A percentile compares a stretch with the other conserved stretches of the same genome.
phyloP scores from a whole-genome alignment of 2,888 invertebrate species.

The Pseudococcus longispinus region DNA sequence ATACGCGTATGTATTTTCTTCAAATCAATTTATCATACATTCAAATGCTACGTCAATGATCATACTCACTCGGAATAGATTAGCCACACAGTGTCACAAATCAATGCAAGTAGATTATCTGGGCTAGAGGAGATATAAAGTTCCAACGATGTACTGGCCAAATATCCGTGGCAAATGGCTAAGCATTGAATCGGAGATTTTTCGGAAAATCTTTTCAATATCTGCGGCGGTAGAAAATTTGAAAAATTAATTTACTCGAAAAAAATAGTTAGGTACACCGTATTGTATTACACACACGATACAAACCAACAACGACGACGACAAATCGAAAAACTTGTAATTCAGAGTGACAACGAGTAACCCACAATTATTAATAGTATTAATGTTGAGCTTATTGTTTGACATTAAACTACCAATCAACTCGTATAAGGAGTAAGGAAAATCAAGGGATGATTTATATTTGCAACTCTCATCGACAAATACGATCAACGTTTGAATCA shows the following conservation, averaged over 20 bases:
- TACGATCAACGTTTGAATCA: conserved; percentile 30
- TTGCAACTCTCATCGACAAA: conserved; percentile 37
- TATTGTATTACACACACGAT: not conserved
- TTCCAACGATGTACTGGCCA: not conserved
- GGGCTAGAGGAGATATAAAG: not conserved
- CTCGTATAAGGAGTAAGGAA: not conserved
- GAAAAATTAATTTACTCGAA: not conserved
- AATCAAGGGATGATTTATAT: not conserved
- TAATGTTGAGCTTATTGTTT: not conserved
- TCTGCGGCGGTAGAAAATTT: not conserved
- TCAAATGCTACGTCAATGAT: not conserved
- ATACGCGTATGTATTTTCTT: not conserved
- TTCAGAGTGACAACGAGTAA: conserved; percentile 30
- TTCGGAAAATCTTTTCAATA: not conserved
- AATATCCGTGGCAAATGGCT: conserved; percentile 19
- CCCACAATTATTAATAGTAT: conserved; percentile 39
- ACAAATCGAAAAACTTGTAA: conserved; percentile 14
- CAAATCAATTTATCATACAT: not conserved
- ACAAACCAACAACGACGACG: conserved; percentile 7
- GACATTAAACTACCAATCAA: not conserved
- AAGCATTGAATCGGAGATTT: not conserved
- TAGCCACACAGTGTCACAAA: not conserved
- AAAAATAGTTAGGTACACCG: not conserved
- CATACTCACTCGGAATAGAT: not conserved
- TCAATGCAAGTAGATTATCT: not conserved